Conservation (phyloP, 2,888 invertebrate genomes). For the Anodontia alba region DNA sequence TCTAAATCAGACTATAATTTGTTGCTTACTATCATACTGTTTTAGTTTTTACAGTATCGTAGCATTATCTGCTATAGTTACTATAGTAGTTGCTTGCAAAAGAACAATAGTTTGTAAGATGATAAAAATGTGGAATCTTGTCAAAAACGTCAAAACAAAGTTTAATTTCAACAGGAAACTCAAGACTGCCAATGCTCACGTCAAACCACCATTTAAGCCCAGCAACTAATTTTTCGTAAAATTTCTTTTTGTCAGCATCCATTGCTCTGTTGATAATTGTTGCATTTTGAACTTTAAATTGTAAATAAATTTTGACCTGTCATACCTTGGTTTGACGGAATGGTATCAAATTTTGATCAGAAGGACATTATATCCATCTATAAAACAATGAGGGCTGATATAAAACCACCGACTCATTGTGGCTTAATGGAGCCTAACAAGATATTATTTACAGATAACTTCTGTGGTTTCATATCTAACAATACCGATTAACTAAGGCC, state of each 20-base stretch:
- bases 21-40: too few relatives aligned
- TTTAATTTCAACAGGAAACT: neutral
- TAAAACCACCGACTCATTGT: constrained; percentile 41
- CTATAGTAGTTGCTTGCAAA: too few relatives aligned
- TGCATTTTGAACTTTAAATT: constrained; percentile 16
- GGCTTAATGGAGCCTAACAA: constrained; percentile 50
- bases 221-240: neutral
- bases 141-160: neutral
- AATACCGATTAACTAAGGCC: constrained; percentile 40
- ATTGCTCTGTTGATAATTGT: neutral
- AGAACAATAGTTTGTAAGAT: neutral
- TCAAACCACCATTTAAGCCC: neutral
- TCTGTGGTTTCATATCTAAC: constrained; percentile 55
- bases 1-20: too few relatives aligned
- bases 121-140: neutral
- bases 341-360: constrained; percentile 59
- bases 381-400: constrained; percentile 60
- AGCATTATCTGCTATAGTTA: too few relatives aligned
- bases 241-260: constrained; percentile 3
- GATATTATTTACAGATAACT: constrained; percentile 25
- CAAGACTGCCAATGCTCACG: neutral
- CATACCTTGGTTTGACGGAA: constrained; percentile 54
- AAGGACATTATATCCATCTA: constrained; percentile 42
- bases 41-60: too few relatives aligned
- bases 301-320: constrained; percentile 57